Evolutionary conservation across 2,113 vertebrate species (phyloP).

Genomic region (Pogonocichla stellata): DNA sequence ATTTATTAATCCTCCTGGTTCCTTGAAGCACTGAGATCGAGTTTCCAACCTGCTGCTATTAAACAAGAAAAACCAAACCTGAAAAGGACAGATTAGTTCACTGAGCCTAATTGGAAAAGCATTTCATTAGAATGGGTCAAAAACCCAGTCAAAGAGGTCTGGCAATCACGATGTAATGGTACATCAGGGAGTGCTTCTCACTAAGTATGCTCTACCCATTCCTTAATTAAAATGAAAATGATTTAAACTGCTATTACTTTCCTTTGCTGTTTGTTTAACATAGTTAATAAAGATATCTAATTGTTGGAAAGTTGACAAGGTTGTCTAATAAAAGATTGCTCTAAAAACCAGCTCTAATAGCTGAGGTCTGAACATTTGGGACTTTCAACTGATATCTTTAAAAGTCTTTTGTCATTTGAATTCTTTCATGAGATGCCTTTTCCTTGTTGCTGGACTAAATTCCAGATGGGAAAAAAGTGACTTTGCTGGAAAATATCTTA

Average conservation of each 20-base stretch:
- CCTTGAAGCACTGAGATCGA: slow-evolving; percentile 30
- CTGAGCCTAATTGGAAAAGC: slow-evolving; percentile 66
- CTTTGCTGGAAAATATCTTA: not conserved
- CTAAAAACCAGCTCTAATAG: not conserved
- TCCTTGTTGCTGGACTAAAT: not conserved
- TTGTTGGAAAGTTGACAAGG: not conserved
- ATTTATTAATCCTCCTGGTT: slow-evolving; percentile 64
- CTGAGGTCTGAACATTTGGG: not conserved
- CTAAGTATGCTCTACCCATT: slow-evolving; percentile 28
- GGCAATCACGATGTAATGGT: slow-evolving; percentile 43
- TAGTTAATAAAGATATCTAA: slow-evolving; percentile 33
- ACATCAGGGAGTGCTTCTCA: slow-evolving; percentile 65
- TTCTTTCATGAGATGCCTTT: not conserved
- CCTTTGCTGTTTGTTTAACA: slow-evolving; percentile 24
- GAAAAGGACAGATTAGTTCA: slow-evolving; percentile 64
- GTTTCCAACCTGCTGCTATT: slow-evolving; percentile 58
- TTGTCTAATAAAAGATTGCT: not conserved
- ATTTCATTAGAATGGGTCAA: slow-evolving; percentile 73
- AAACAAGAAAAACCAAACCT: slow-evolving; percentile 39
- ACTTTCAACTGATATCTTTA: not conserved
- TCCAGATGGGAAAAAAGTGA: not conserved
- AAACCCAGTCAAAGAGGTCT: slow-evolving; percentile 53
- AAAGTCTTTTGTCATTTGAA: not conserved
- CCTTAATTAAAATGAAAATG: slow-evolving; percentile 73
- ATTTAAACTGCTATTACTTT: slow-evolving; percentile 60